Base-by-base conservation (phyloP, 2,113 vertebrate genomes). In the Cygnus atratus region DNA sequence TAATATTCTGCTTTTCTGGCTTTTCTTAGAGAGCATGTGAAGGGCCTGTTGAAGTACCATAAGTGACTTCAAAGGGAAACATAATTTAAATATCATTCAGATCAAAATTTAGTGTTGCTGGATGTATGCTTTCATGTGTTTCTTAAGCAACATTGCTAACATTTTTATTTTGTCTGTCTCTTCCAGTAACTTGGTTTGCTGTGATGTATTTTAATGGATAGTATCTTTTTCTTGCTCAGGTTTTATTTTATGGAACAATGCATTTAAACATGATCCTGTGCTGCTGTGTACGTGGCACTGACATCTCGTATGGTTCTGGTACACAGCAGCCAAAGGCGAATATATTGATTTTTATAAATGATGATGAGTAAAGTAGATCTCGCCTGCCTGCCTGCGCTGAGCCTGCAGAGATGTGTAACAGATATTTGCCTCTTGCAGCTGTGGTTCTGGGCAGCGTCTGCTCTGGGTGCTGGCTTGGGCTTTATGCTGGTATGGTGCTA, bases 341-440 rank as follows among this genome's bases (percentile, higher is more conserved):
- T 70, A 59, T 86, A 96, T 94, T 96, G 95, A 96, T 96, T 97
- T 96, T 95, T 96, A 84, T 92, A 95, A 91, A 88, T 84, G 91
- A 83, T 92, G 84, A 93, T 95, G 88, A 94, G 75, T 85, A 63
- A 84, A 87, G 75, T 58, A 93, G 84, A 82, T 93, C 88, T 91
- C 75, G 92, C 71, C 84, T 93, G 79, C 81, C 91, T 95, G 86
- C 71, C 79, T 84, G 61, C 0, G 0, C 62, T 67, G 79, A 87
- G 84, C 94, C 94, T 86, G 63, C 22, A 21, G 91, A 95, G 84
- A 61, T 77, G 55, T 80, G 87, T 91, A 93, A 95, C 71, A 91
- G 92, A 89, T 95, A 54, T 21, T 79, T 81, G 71, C 80, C 76
- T 70, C 26, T 65, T 88, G 91, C 74, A 88, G 84, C 84, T 73